A percentile compares a stretch with the other conserved stretches of the same genome.
Conservation (phyloP, 2,113 vertebrate species). For the Okapia johnstoni region DNA sequence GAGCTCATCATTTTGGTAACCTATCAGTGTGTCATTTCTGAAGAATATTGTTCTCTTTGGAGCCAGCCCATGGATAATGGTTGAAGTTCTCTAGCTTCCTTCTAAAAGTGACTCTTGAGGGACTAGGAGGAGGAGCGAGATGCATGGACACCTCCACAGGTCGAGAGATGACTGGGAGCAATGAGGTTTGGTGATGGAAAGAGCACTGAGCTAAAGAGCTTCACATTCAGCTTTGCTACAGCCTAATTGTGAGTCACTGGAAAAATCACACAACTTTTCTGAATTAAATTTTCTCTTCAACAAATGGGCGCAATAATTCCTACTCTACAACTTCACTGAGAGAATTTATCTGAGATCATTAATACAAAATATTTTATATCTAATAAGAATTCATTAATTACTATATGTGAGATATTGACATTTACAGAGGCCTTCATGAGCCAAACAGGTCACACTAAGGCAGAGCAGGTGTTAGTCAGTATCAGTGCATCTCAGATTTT, state of each 20-base stretch:
- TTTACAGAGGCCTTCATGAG: not conserved
- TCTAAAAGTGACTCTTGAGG: not conserved
- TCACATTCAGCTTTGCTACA: not conserved
- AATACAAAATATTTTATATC: not conserved
- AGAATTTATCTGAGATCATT: not conserved
- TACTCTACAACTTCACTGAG: not conserved
- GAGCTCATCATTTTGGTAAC: rapidly evolving
- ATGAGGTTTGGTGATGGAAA: not conserved
- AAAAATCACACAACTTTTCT: not conserved
- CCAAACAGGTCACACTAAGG: too few relatives aligned
- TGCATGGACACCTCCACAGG: rapidly evolving
- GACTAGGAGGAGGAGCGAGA: not conserved
- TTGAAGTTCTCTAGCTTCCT: not conserved
- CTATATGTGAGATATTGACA: not conserved
- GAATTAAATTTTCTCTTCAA: not conserved
- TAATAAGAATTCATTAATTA: not conserved
- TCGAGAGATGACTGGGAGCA: not conserved
- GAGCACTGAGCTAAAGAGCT: not conserved
- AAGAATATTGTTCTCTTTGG: not conserved
- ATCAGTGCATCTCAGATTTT: not conserved
- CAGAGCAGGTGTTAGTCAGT: rapidly evolving
- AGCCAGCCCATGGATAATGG: not conserved
- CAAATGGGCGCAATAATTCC: not conserved
- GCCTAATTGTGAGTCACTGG: not conserved
- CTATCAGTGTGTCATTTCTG: not conserved